A percentile compares a stretch with the other conserved stretches of the same genome.
Evolutionary conservation across 53 echinoderm and acorn worm genomes (phyloP).

Genomic region (Patiria pectinifera): DNA sequence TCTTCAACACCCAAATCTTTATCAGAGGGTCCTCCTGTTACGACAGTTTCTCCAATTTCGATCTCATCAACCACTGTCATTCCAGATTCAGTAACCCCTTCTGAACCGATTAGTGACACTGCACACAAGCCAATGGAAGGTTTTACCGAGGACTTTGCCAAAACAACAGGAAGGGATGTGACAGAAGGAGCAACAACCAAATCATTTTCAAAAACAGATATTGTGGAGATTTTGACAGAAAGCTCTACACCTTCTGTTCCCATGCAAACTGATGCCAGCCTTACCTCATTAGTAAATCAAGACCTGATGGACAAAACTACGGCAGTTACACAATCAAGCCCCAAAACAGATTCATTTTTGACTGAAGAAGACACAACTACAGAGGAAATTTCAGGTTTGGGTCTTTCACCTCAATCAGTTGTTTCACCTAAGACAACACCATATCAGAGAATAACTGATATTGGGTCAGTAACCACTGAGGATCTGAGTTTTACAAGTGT

Average conservation of each 20-base stretch:
- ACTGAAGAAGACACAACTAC: conserved; percentile 9
- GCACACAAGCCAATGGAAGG: not conserved
- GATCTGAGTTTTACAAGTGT: too few species aligned
- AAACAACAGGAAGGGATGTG: not conserved
- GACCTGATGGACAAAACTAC: not conserved
- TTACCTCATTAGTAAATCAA: not conserved
- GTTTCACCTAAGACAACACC: too few species aligned
- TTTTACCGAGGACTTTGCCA: not conserved
- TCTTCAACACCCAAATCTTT: not conserved
- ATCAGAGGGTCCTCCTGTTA: not conserved
- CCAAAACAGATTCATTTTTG: not conserved
- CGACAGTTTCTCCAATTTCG: not conserved
- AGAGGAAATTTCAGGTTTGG: not conserved
- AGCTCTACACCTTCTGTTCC: not conserved
- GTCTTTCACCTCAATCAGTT: not conserved
- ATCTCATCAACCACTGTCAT: not conserved
- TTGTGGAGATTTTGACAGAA: conserved; percentile 4
- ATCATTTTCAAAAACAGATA: not conserved
- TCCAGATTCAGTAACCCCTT: not conserved
- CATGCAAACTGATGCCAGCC: not conserved
- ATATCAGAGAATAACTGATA: too few species aligned
- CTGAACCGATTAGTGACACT: not conserved
- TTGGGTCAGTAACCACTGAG: too few species aligned
- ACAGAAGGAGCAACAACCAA: not conserved
- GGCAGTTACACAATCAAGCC: not conserved